phyloP scores from a whole-genome alignment of 2,888 invertebrate genomes.

The Rhingia campestris region DNA sequence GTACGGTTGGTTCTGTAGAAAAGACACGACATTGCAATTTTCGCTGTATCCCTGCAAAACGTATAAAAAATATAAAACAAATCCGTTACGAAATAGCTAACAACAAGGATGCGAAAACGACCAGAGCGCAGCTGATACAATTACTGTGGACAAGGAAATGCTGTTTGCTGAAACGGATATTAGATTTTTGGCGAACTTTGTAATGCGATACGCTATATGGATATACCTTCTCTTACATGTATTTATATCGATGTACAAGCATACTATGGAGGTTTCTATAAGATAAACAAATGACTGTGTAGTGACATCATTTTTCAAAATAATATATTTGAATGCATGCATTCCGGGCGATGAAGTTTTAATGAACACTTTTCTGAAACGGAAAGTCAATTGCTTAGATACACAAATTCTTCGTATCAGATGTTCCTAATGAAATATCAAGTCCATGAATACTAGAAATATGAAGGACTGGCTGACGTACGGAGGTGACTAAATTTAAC shows the following conservation, averaged over 20 bases:
- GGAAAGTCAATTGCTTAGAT: no score
- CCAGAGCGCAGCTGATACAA: slow-evolving; percentile 28
- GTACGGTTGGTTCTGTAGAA: slow-evolving; percentile 17
- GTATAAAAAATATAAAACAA: slow-evolving; percentile 22
- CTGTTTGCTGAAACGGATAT: slow-evolving; percentile 51
- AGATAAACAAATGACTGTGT: no score
- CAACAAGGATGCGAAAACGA: slow-evolving; percentile 28
- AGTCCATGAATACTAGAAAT: no score
- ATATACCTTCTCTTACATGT: not conserved
- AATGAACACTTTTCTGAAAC: no score
- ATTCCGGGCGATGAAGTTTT: no score
- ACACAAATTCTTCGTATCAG: no score
- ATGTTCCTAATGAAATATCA: no score
- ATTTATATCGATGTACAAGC: not conserved
- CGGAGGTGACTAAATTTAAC: no score
- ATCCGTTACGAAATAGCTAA: slow-evolving; percentile 39
- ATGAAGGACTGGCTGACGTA: no score
- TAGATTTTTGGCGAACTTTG: slow-evolving; percentile 34
- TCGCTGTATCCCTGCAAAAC: slow-evolving; percentile 34
- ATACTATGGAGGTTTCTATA: no score
- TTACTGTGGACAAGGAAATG: slow-evolving; percentile 40
- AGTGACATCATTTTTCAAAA: no score
- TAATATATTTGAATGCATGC: no score
- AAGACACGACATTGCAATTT: slow-evolving; percentile 57
- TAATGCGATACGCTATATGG: not conserved